Evolutionary conservation across 2,797 vertebrate genomes (phyloP), one percentile per base, ranked within the genome.

Genomic region (Todus mexicanus): DNA sequence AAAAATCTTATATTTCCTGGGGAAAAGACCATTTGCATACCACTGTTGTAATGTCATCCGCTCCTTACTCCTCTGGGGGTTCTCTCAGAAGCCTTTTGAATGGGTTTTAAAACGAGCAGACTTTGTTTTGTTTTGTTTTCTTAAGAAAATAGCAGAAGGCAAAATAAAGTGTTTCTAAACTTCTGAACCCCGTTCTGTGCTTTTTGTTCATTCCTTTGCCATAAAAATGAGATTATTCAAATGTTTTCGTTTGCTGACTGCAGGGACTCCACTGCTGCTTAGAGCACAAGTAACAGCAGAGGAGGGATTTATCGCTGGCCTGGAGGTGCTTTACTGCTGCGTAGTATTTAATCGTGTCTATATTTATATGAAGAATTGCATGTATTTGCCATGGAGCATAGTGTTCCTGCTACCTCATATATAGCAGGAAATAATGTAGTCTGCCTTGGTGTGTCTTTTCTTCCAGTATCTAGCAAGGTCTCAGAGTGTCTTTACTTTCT

Each of bases 61-160:
- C 92, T 93, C 84, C 72, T 92, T 92, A 48, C 66, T 92, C 91
- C 89, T 94, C 63, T 74, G 91, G 78, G 82, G 89, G 72, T 93
- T 85, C 83, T 93, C 93, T 92, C 81, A 93, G 91, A 92, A 94
- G 64, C 91, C 88, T 95, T 92, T 91, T 82, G 90, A 89, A 96
- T 94, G 87, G 54, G 79, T 95, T 94, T 96, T 94, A 94, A 96
- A 96, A 93, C 77, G 91, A 93, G 74, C 90, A 92, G 87, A 85
- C 68, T 65, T 93, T 94, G 74, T 94, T 95, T 94, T 92, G 86
- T 96, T 93, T 94, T 94, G 91, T 95, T 96, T 96, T 94, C 90
- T 86, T 94, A 93, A 94, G 84, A 92, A 96, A 95, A 89, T 91
- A 95, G 92, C 91, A 92, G 92, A 94, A 95, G 92, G 91, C 90